A percentile compares a stretch with the other conserved stretches of the same genome.
phyloP scores from a whole-genome alignment of 2,113 vertebrate genomes.

The Orthonyx spaldingii region DNA sequence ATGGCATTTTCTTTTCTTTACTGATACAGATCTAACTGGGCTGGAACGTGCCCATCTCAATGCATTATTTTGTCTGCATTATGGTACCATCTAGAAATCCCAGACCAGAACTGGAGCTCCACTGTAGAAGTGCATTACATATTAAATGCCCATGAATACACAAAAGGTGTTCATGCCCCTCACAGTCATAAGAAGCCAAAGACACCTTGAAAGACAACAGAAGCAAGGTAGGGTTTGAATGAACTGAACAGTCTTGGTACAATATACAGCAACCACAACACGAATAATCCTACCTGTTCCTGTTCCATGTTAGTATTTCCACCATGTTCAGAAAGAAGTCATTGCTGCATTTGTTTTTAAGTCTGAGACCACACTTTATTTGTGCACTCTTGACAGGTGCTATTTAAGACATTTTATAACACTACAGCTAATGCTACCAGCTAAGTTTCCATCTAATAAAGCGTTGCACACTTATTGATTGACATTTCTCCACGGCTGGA shows the following conservation, averaged over 20 bases:
- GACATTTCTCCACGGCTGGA: background rate
- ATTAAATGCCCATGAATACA: background rate
- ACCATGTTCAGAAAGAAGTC: background rate
- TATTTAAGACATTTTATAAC: constrained; percentile 8
- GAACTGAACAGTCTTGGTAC: background rate
- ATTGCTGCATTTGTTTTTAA: background rate
- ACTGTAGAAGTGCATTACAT: background rate
- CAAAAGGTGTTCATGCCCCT: background rate
- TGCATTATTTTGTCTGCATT: background rate
- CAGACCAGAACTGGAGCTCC: background rate
- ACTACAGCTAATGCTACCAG: background rate
- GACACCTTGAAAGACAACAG: background rate
- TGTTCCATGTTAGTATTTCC: background rate
- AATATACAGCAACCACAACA: background rate
- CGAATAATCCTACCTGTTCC: background rate
- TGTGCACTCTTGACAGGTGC: background rate
- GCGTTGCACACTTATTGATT: constrained; percentile 23
- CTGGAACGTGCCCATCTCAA: background rate
- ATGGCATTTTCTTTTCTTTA: background rate
- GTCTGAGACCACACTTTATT: background rate
- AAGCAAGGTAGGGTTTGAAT: background rate
- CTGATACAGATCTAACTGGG: background rate
- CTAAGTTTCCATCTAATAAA: constrained; percentile 23
- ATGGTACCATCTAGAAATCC: background rate
- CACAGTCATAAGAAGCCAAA: background rate